These are phyloP conservation scores for Ctenodactylus gundi DNA, from an alignment of 2,113 vertebrate genomes.

Conservation along the genomic window DNA sequence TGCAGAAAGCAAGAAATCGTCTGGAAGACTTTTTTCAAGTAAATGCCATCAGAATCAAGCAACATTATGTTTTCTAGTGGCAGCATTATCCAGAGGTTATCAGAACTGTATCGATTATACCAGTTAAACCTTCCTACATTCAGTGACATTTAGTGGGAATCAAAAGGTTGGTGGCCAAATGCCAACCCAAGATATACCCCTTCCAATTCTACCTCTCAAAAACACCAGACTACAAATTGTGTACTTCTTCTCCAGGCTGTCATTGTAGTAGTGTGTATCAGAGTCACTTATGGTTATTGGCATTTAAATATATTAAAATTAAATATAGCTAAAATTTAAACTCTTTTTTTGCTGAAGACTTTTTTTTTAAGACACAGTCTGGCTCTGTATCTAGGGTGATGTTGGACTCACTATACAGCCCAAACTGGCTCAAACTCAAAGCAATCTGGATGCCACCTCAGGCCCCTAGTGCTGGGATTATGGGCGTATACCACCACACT, in stretches of 20 bases:
- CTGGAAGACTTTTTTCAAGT: neutral
- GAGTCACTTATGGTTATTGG: neutral
- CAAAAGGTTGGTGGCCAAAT: neutral
- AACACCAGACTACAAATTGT: neutral
- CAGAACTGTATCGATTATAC: accelerated
- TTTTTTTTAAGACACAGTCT: too few species aligned
- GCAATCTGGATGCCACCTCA: too few species aligned
- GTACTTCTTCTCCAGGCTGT: neutral
- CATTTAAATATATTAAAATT: conserved; percentile 7
- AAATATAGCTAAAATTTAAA: neutral
- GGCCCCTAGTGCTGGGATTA: too few species aligned
- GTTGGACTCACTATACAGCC: too few species aligned
- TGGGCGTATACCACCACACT: too few species aligned
- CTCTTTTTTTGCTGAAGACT: too few species aligned
- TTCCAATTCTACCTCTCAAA: neutral
- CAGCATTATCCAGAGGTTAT: neutral
- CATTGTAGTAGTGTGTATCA: neutral
- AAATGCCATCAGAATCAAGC: neutral
- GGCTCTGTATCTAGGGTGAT: too few species aligned
- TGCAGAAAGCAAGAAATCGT: neutral
- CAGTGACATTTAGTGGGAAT: neutral
- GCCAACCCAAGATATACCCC: neutral
- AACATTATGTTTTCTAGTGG: neutral
- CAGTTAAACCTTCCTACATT: neutral
- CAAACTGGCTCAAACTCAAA: too few species aligned